Percentiles rank a stretch among this genome's conserved stretches.
These are phyloP conservation scores for Oryzias dopingdopingensis DNA, from an alignment of 2,797 vertebrate genomes.

Conservation along the genomic window DNA sequence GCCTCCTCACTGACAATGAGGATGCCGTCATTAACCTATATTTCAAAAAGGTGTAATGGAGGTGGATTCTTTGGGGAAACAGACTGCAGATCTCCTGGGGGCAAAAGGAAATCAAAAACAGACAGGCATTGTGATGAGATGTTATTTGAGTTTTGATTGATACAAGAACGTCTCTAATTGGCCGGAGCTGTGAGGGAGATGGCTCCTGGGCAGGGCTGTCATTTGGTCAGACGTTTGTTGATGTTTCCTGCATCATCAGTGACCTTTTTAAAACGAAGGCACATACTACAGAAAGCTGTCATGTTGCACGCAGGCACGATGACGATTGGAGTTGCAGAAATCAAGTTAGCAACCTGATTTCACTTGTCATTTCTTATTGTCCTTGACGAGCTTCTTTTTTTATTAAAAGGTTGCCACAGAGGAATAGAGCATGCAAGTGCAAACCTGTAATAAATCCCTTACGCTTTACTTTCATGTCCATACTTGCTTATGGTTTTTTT, in stretches of 20 bases:
- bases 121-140: slow-evolving; percentile 65
- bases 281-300: slow-evolving; percentile 39
- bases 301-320: slow-evolving; percentile 51
- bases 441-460: slow-evolving; percentile 13
- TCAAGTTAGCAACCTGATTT: slow-evolving; percentile 39
- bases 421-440: slow-evolving; percentile 9
- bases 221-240: slow-evolving; percentile 56
- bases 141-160: slow-evolving; percentile 76
- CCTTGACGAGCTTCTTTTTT: slow-evolving; percentile 9
- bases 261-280: slow-evolving; percentile 67
- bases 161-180: slow-evolving; percentile 70
- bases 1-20: too few species aligned
- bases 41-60: slow-evolving; percentile 26
- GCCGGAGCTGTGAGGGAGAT: slow-evolving; percentile 54
- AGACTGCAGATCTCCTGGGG: slow-evolving; percentile 28
- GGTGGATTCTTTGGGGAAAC: slow-evolving; percentile 40
- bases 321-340: slow-evolving; percentile 31
- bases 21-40: not conserved
- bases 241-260: slow-evolving; percentile 57
- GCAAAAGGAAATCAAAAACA: slow-evolving; percentile 50
- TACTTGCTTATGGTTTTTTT: too few species aligned
- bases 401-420: slow-evolving; percentile 34
- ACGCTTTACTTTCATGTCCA: not conserved
- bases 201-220: slow-evolving; percentile 68
- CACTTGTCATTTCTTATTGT: slow-evolving; percentile 44